Evolutionary conservation across 2,113 vertebrate genomes (phyloP).

Genomic region (Ia io): DNA sequence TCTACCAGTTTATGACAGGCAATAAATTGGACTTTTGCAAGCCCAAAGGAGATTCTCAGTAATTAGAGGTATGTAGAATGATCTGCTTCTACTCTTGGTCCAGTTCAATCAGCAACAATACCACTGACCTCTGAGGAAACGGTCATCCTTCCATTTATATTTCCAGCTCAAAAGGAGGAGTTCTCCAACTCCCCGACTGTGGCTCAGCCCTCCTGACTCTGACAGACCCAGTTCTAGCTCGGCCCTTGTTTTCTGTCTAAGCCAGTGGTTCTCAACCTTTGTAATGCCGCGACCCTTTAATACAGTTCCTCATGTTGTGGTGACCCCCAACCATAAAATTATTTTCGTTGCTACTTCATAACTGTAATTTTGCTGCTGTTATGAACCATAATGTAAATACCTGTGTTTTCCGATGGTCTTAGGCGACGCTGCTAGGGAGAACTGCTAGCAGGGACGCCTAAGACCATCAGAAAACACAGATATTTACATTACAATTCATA

Average conservation of each 20-base stretch:
- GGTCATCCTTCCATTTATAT: not conserved
- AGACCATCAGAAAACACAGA: no score
- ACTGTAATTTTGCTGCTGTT: no score
- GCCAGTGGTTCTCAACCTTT: not conserved
- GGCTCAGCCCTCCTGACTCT: not conserved
- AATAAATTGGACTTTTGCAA: not conserved
- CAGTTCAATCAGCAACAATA: not conserved
- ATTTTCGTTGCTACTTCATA: no score
- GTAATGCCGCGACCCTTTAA: no score
- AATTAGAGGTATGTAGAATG: not conserved
- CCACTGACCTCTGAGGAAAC: not conserved
- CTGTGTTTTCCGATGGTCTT: no score
- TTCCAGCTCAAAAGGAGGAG: not conserved
- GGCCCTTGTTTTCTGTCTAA: not conserved
- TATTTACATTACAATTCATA: no score
- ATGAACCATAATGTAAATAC: no score
- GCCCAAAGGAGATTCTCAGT: not conserved
- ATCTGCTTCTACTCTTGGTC: not conserved
- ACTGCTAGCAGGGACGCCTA: no score
- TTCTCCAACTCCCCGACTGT: not conserved
- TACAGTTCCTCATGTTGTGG: no score
- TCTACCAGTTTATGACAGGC: not conserved
- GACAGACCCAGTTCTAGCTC: not conserved
- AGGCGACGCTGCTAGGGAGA: no score
- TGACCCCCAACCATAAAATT: no score